Conservation (phyloP, 2,797 vertebrate genomes). For the Otolemur crassicaudatus region DNA sequence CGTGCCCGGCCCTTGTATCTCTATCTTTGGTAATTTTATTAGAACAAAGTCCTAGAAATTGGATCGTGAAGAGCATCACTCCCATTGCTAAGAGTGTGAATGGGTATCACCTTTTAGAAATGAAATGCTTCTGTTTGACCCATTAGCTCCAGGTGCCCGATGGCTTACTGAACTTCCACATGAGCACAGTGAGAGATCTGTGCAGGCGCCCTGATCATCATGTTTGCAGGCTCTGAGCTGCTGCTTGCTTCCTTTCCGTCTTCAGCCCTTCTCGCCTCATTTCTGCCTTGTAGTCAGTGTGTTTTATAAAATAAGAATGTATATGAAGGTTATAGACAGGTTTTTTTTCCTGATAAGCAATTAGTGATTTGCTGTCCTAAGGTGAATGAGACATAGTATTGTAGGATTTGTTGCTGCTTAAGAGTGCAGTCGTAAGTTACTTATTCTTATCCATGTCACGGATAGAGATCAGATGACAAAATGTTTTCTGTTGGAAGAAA, state of each 20-base stretch:
- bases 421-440: background rate
- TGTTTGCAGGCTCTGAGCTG: background rate
- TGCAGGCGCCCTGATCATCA: background rate
- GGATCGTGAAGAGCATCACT: background rate
- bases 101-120: background rate
- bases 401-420: background rate
- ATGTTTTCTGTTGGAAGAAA: slow-evolving; percentile 65
- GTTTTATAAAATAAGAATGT: slow-evolving; percentile 3
- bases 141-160: background rate
- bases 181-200: background rate
- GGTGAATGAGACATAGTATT: slow-evolving; percentile 2
- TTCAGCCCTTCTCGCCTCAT: background rate
- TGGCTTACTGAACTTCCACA: background rate
- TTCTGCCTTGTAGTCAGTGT: background rate
- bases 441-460: slow-evolving; percentile 52
- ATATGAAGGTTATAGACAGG: slow-evolving; percentile 14
- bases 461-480: slow-evolving; percentile 61
- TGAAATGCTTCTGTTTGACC: background rate
- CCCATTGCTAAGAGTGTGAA: background rate
- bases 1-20: background rate
- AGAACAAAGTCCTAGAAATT: slow-evolving; percentile 6
- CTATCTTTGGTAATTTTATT: slow-evolving; percentile 5
- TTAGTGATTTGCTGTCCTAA: background rate
- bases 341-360: background rate
- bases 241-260: background rate